Conservation (phyloP, 2,113 vertebrate species). For the Mobula birostris region DNA sequence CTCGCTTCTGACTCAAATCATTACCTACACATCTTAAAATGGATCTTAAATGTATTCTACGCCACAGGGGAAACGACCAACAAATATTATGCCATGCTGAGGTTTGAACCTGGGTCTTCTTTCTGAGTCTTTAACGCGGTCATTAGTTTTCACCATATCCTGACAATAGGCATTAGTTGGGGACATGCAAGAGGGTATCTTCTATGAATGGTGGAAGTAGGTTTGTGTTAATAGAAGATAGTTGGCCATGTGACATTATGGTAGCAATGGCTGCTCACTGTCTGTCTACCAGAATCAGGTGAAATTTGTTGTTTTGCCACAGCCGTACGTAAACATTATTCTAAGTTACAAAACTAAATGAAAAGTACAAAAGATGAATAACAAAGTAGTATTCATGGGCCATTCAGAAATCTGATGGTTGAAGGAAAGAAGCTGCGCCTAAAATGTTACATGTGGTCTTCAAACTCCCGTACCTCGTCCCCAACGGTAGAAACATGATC, state of each 20-base stretch:
- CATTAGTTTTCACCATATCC: not conserved
- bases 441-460: too few species aligned
- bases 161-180: not conserved
- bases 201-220: not conserved
- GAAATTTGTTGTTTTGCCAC: too few species aligned
- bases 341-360: too few species aligned
- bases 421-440: too few species aligned
- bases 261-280: not conserved
- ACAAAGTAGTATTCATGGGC: too few species aligned
- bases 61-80: not conserved
- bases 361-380: too few species aligned
- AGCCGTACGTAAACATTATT: too few species aligned
- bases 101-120: not conserved
- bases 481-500: too few species aligned
- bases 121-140: not conserved
- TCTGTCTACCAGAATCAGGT: too few species aligned
- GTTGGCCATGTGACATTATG: not conserved
- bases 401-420: too few species aligned
- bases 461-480: too few species aligned
- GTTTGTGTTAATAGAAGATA: not conserved
- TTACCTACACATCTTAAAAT: not conserved
- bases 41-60: not conserved
- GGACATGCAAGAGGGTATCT: not conserved
- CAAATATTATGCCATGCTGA: not conserved
- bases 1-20: slow-evolving; percentile 2